Evolutionary conservation across 1,140 invertebrate species (phyloP), one percentile per base, ranked within the genome.

Genomic region (Ridgeia piscesae): DNA sequence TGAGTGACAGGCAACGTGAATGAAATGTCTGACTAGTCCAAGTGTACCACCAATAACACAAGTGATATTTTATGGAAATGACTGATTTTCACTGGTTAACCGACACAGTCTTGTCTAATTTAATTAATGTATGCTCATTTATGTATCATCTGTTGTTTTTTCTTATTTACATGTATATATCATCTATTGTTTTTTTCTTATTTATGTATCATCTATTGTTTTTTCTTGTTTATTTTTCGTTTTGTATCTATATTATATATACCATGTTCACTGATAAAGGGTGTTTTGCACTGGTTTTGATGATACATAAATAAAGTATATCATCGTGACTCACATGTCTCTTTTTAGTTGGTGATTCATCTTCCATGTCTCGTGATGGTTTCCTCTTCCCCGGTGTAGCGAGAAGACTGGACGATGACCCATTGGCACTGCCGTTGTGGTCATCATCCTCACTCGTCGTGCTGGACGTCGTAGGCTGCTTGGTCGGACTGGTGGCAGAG

Each of bases 381-480:
- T 48, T 34, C 27, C 35, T 31, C 89, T 89, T 35, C 33, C 33
- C 42, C 14, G 88, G 33, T 35, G 35, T 92, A 33, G 9, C 11
- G 35, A 21, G 35, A 31, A 58, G 50, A 31, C 91, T 33, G 90
- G 35, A 92, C 88, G 88, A 34, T 4, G 35, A 90, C 33, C 88
- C 88, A 48, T 27, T 35, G 89, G 27, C 34, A 92, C 93, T 92
- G 42, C 21, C 92, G 14, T 92, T 91, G 35, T 93, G 34, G 34
- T 93, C 92, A 92, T 93, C 92, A 91, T 42, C 93, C 50, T 94
- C 92, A 92, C 92, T 88, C 91, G 93, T 92, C 27, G 93, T 92
- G 89, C 89, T 93, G 33, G 91, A 93, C 27, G 89, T 89, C 92
- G 93, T 94, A n/a, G 93, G 92, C 91, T 94, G 92, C 77, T 94